Conservation (phyloP, 2,888 invertebrate genomes). For the Thyatira batis region DNA sequence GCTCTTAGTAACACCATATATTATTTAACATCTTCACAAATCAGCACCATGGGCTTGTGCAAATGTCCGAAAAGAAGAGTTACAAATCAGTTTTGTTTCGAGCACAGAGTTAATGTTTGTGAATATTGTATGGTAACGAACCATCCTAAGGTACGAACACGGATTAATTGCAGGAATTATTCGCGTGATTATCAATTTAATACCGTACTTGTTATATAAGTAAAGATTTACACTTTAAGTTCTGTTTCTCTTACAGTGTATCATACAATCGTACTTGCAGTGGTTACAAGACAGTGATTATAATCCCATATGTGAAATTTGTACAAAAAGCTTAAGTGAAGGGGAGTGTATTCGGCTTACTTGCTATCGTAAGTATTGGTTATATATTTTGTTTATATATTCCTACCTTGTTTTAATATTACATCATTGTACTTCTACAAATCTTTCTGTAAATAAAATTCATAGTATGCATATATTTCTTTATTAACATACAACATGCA, state of each 20-base stretch:
- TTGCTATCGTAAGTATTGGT: constrained; percentile 92
- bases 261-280: constrained; percentile 98
- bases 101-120: constrained; percentile 99
- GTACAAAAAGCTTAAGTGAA: constrained; percentile 89
- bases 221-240: not conserved
- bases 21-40: constrained; percentile 15
- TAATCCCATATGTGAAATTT: constrained; percentile 95
- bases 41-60: constrained; percentile 93
- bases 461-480: no score
- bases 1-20: constrained; percentile 10
- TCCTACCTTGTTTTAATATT: no score
- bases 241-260: constrained; percentile 87
- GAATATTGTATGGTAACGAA: constrained; percentile 98
- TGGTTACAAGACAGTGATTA: constrained; percentile 99
- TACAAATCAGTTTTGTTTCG: constrained; percentile 99
- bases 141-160: constrained; percentile 92
- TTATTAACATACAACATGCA: no score
- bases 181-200: not conserved
- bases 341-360: constrained; percentile 94
- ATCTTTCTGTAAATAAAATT: no score
- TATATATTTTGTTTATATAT: no score
- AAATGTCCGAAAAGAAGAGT: constrained; percentile 98
- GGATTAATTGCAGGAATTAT: not conserved
- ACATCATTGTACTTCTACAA: no score
- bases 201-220: not conserved